Percentiles rank a stretch among this genome's conserved stretches.
Conservation (phyloP, 1,140 invertebrate genomes). For the Rhynchophorus ferrugineus region DNA sequence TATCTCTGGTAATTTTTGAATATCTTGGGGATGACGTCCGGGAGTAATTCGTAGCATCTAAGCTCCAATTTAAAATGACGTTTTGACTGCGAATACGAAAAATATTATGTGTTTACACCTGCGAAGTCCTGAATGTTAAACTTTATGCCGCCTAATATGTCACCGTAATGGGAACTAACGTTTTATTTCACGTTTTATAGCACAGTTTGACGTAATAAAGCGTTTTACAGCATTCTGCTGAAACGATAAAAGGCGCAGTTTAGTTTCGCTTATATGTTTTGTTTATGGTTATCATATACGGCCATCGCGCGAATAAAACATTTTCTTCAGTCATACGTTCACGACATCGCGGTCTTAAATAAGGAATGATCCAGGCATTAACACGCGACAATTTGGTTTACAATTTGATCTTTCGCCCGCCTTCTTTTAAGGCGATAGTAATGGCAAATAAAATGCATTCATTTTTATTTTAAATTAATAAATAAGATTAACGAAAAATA, state of each 20-base stretch:
- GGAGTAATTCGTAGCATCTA: too few species aligned
- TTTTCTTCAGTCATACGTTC: neutral
- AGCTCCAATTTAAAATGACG: neutral
- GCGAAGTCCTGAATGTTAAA: neutral
- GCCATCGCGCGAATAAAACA: neutral
- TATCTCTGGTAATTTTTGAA: too few species aligned
- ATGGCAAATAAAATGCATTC: too few species aligned
- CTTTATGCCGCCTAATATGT: neutral
- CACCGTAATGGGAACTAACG: neutral
- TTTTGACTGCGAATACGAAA: neutral
- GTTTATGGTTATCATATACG: neutral
- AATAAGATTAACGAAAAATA: too few species aligned
- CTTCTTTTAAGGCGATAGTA: too few species aligned
- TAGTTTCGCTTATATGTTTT: neutral
- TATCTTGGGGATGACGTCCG: too few species aligned
- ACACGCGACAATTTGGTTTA: too few species aligned
- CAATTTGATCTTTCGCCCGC: too few species aligned
- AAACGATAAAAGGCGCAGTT: neutral
- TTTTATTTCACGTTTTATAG: neutral
- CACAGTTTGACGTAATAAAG: neutral
- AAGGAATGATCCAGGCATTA: too few species aligned
- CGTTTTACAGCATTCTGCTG: neutral
- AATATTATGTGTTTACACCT: neutral
- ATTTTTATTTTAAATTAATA: too few species aligned
- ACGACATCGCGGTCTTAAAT: too few species aligned